Percentiles rank a stretch among this genome's conserved stretches.
These are phyloP conservation scores for Lysandra coridon DNA, from an alignment of 2,888 invertebrate species.

Conservation along the genomic window DNA sequence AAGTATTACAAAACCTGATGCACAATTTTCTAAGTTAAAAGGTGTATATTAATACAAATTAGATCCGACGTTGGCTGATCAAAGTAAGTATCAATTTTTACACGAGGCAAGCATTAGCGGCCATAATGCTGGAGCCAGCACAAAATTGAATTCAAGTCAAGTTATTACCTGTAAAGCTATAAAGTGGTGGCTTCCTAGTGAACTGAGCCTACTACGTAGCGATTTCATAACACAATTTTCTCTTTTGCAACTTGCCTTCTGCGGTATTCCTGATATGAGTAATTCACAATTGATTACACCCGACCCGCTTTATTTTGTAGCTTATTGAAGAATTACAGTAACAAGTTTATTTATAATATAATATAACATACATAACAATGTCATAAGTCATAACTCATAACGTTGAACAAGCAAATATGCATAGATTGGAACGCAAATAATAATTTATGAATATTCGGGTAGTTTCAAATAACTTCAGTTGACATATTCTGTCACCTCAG, in stretches of 20 bases:
- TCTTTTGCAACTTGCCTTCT: conserved; percentile 60
- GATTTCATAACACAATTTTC: conserved; percentile 74
- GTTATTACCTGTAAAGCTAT: conserved; percentile 59
- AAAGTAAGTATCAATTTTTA: conserved; percentile 31
- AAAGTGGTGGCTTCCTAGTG: conserved; percentile 60
- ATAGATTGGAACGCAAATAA: no score
- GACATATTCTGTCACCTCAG: neutral
- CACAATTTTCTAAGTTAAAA: neutral
- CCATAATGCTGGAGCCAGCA: conserved; percentile 39
- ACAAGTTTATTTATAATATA: neutral
- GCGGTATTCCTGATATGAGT: conserved; percentile 46
- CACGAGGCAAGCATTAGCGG: conserved; percentile 32
- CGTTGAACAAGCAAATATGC: no score
- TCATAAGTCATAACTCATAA: neutral
- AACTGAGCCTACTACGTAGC: conserved; percentile 49
- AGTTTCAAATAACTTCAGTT: neutral
- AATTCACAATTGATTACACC: conserved; percentile 45
- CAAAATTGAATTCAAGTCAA: conserved; percentile 58
- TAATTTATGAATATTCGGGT: neutral
- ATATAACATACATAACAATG: neutral
- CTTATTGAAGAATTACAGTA: conserved; percentile 17
- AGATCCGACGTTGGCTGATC: neutral
- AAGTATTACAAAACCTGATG: no score
- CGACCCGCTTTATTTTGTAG: conserved; percentile 15
- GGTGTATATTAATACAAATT: conserved; percentile 20